These are phyloP conservation scores for Rhinichthys osculus DNA, from an alignment of 2,797 vertebrate genomes.

Conservation along the genomic window DNA sequence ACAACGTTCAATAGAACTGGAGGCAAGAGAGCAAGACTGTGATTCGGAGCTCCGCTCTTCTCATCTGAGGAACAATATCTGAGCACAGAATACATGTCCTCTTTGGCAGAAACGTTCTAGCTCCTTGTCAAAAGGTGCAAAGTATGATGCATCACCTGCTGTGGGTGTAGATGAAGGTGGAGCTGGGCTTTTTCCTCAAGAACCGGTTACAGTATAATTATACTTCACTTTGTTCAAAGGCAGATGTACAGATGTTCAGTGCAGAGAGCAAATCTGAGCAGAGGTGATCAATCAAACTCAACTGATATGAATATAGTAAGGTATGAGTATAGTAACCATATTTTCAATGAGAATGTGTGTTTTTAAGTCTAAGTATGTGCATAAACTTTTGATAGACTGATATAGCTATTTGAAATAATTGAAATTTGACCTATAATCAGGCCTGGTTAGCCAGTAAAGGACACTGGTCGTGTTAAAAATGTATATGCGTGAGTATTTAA, in stretches of 20 bases:
- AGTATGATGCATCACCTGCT: conserved; percentile 36
- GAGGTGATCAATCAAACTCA: conserved; percentile 28
- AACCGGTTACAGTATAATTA: conserved; percentile 31
- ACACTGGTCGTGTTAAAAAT: not conserved
- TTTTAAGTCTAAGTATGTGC: not conserved
- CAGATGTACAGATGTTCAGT: conserved; percentile 28
- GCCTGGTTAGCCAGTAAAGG: not conserved
- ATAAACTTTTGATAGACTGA: not conserved
- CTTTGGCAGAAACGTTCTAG: not conserved
- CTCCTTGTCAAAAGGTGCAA: not conserved
- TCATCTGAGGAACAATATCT: conserved; percentile 30
- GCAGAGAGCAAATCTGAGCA: not conserved
- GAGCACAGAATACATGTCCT: not conserved
- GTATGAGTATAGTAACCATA: not conserved
- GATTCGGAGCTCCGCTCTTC: not conserved
- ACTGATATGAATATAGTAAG: not conserved
- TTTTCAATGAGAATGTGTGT: not conserved
- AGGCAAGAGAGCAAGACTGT: conserved; percentile 5
- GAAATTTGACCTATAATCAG: not conserved
- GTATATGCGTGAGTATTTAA: conserved; percentile 21
- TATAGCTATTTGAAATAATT: not conserved
- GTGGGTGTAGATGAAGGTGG: conserved; percentile 18
- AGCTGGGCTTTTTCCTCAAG: conserved; percentile 2
- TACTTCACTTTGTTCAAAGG: conserved; percentile 21
- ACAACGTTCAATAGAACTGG: conserved; percentile 22